Evolutionary conservation across 2,888 invertebrate genomes (phyloP), one percentile per base, ranked within the genome.

Genomic region (Tipula lateralis): DNA sequence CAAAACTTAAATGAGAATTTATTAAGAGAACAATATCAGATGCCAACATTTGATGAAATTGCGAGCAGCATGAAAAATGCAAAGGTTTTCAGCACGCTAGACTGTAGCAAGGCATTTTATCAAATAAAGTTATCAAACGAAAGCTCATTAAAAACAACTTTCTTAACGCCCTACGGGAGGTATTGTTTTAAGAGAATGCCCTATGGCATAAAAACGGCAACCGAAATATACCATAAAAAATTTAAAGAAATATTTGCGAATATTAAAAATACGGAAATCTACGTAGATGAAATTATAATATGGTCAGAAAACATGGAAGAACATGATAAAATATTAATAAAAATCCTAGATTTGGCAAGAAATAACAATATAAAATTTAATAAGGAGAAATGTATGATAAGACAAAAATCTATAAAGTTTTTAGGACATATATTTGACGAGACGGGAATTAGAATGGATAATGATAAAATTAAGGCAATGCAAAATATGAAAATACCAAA

Each of bases 381-480:
- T 84, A 81, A 83, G 84, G 84, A 85, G 16, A 87, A 87, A 85
- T 84, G 85, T 83, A 84, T 85, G 24, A 80, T 87, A 34, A 84
- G 86, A 29, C 32, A 84, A 29, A 84, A 80, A 16, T 66, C 85
- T n/a, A 85, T 87, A 29, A 86, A 86, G 83, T 86, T 85, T 86
- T 85, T 87, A 12, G 87, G 87, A 29, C 86, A 87, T 83, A 85
- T 86, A 12, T 85, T 87, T 24, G 84, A 50, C 12, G 66, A 84
- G 13, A 36, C 86, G 1, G 86, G 86, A 6, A 83, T 86, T 9
- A 44, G 50, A 2, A 82, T 85, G 13, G 87, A 87, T 85, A 44
- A 84, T 34, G 84, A 84, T 1, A 87, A 87, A 86, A 84, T 87
- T 1, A 36, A 85, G 85, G 87, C 87, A 16, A 87, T 88, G 12